Percentiles rank a stretch among this genome's conserved stretches.
phyloP scores from a whole-genome alignment of 1,140 invertebrate species.

The Zophobas morio region DNA sequence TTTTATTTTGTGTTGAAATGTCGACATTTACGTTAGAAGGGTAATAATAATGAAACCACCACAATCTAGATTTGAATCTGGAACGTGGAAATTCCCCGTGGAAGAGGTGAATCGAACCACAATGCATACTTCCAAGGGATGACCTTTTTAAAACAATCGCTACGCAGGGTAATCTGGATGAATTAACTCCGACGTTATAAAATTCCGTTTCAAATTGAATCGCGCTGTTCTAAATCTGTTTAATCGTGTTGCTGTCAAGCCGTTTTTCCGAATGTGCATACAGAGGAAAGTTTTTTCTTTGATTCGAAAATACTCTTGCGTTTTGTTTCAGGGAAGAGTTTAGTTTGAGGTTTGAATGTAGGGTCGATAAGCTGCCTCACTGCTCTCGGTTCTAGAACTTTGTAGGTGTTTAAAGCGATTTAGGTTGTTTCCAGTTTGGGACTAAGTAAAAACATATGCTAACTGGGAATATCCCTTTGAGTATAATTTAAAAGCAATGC shows the following conservation, averaged over 20 bases:
- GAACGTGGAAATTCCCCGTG: neutral
- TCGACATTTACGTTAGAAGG: neutral
- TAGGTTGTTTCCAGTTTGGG: constrained; percentile 3
- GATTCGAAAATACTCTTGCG: constrained; percentile 7
- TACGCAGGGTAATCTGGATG: neutral
- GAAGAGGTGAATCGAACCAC: neutral
- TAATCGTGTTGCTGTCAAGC: neutral
- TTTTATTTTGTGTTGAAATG: neutral
- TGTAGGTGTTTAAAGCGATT: constrained; percentile 9
- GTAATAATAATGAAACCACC: neutral
- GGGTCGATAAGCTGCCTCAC: constrained; percentile 3
- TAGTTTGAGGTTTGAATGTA: constrained; percentile 15
- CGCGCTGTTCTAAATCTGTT: neutral
- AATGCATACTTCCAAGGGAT: no score
- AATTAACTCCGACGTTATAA: neutral
- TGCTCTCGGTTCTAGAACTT: constrained; percentile 23
- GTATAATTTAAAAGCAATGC: neutral
- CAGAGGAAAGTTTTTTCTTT: constrained; percentile 5
- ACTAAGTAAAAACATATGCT: constrained; percentile 7
- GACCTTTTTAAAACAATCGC: no score
- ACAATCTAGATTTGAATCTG: neutral
- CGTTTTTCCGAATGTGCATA: neutral
- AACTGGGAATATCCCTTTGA: constrained; percentile 2
- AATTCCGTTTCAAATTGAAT: neutral
- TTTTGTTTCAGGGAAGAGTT: constrained; percentile 7